These are phyloP conservation scores for Varecia variegata DNA, from an alignment of 2,797 vertebrate genomes.

Conservation along the genomic window DNA sequence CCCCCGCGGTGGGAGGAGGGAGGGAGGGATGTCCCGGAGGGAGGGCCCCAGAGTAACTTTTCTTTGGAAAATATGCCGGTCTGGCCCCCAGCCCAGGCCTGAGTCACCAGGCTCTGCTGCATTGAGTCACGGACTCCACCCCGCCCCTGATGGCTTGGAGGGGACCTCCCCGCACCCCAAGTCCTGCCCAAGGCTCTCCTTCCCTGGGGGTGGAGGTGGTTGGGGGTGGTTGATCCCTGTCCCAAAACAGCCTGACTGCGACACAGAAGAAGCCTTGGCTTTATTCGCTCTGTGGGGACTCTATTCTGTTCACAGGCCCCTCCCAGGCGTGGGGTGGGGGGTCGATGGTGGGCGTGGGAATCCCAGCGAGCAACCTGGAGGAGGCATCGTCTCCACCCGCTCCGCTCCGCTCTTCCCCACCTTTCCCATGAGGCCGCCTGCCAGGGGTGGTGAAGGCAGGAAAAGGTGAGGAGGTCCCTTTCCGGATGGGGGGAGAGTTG, in stretches of 20 bases:
- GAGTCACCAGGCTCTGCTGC: conserved; percentile 59
- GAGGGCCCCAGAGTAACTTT: conserved; percentile 45
- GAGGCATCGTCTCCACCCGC: background rate
- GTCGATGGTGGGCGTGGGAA: background rate
- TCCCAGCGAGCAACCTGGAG: background rate
- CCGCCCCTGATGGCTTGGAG: background rate
- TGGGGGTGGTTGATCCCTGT: background rate
- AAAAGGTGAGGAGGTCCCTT: background rate
- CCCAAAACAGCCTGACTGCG: background rate
- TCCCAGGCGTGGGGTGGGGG: background rate
- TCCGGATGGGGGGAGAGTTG: background rate
- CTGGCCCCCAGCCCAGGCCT: conserved; percentile 70
- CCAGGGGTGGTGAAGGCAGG: background rate
- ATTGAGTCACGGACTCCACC: conserved; percentile 55
- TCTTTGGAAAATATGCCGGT: conserved; percentile 74
- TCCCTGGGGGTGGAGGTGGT: background rate
- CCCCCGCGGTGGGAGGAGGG: background rate
- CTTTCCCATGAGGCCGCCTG: background rate
- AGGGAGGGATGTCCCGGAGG: conserved; percentile 35
- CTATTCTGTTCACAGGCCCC: background rate
- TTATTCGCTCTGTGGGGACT: conserved; percentile 61
- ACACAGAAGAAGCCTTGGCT: conserved; percentile 38
- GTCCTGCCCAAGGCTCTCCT: background rate
- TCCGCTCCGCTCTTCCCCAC: background rate
- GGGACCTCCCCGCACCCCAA: background rate